Evolutionary conservation across 2,888 invertebrate species (phyloP).

Genomic region (Falcaria lacertinaria): DNA sequence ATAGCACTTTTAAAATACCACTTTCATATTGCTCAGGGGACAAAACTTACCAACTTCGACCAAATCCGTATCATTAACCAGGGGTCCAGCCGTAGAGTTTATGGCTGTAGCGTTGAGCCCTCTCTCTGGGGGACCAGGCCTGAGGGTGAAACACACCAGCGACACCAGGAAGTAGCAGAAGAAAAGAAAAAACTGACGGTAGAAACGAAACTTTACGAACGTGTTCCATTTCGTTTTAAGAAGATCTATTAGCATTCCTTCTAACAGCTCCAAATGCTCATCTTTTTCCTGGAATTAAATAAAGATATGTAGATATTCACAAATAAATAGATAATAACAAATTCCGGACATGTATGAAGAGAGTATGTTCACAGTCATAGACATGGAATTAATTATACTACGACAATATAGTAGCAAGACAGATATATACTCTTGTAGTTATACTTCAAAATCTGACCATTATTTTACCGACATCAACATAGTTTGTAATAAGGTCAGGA

Average conservation of each 20-base stretch:
- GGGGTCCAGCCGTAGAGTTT: constrained; percentile 47
- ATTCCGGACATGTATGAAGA: too few species aligned
- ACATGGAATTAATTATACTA: too few species aligned
- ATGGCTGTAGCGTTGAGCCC: constrained; percentile 52
- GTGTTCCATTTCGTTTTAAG: constrained; percentile 98
- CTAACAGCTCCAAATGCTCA: constrained; percentile 96
- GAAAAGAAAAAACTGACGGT: constrained; percentile 94
- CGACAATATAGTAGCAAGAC: too few species aligned
- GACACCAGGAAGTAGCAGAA: constrained; percentile 94
- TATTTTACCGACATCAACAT: too few species aligned
- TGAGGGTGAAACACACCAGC: constrained; percentile 90
- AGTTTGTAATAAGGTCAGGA: too few species aligned
- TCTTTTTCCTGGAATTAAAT: constrained; percentile 87
- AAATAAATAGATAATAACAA: too few species aligned
- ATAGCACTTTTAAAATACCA: too few species aligned
- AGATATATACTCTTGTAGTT: too few species aligned
- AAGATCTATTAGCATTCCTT: constrained; percentile 95
- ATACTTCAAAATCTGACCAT: too few species aligned
- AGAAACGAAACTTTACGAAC: constrained; percentile 96
- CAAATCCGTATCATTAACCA: constrained; percentile 53
- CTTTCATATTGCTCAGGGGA: constrained; percentile 4
- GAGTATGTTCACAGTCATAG: too few species aligned
- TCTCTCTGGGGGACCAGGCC: constrained; percentile 89
- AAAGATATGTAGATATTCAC: too few species aligned
- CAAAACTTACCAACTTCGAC: constrained; percentile 48